Base-by-base conservation (phyloP, 2,797 vertebrate genomes). In the Melanotaenia maccullochi region DNA sequence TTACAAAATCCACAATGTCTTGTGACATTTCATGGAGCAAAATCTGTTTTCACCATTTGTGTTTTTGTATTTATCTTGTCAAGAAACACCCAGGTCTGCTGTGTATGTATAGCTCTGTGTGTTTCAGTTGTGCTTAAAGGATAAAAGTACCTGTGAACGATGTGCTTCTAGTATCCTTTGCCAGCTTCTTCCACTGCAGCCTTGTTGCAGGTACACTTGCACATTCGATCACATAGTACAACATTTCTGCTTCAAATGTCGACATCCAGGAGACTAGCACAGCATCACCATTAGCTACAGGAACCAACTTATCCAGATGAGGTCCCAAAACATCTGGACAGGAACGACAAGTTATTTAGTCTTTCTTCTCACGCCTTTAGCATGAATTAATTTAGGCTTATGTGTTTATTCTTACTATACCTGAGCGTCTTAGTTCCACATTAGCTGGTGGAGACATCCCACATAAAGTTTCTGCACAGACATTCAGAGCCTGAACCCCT, bases 151-250 rank as follows among this genome's bases (percentile, higher is more conserved):
- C 95, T 86, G 42, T 83, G 78, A 97, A 86, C 8, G 69, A 79
- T 0, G 86, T 83, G 9, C 13, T 79, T 0, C 79, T 93, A 20
- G 78, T 57, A 22, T 93, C 67, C n/a, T 0, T 40, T 0, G 75
- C 44, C 24, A 95, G 56, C 33, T 66, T 89, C 64, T 88, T 73
- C 96, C 96, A 97, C 9, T 62, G 76, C 60, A 90, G 35, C 12
- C 32, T 14, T 6, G 67, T 22, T 3, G 33, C 36, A 40, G 85
- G 35, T 1, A 49, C 71, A 74, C 75, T 82, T 1, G 38, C 65
- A 95, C 95, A 96, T 71, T 97, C 93, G 25, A 96, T 72, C 3
- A 97, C 69, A 78, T 91, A 96, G 71, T 93, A 89, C 66, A 90
- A 57, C 0, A 56, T 71, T 2, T 67, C 72, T 13, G 47, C 16